Conservation (phyloP, 2,797 vertebrate genomes). For the Rhinophrynus dorsalis region DNA sequence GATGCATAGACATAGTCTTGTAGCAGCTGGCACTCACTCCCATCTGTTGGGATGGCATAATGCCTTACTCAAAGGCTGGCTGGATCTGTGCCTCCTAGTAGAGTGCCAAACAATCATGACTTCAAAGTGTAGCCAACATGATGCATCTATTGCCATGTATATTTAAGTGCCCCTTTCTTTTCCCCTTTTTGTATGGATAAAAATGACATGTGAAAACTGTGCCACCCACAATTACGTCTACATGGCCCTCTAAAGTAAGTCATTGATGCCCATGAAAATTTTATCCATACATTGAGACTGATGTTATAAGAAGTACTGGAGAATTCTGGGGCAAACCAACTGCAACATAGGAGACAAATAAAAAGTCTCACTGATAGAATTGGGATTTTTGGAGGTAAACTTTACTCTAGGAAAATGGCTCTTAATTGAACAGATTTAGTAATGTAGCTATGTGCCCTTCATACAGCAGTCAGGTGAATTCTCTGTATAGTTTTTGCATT, state of each 20-base stretch:
- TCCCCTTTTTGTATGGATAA: background rate
- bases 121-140: background rate
- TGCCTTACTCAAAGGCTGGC: background rate
- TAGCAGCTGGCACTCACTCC: background rate
- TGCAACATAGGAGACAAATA: no score
- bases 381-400: no score
- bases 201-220: background rate
- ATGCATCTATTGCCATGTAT: background rate
- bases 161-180: background rate
- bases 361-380: no score
- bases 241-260: background rate
- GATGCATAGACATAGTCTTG: background rate
- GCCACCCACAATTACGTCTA: background rate
- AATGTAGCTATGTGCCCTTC: no score
- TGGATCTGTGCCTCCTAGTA: background rate
- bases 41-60: constrained; percentile 25
- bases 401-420: no score
- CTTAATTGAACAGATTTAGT: no score
- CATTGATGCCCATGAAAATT: background rate
- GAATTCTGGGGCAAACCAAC: no score
- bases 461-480: no score
- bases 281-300: no score
- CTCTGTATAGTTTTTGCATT: no score
- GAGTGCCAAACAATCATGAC: background rate
- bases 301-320: no score